Percentiles rank a stretch among this genome's conserved stretches.
These are phyloP conservation scores for Autographa gamma DNA, from an alignment of 2,888 invertebrate species.

Conservation along the genomic window DNA sequence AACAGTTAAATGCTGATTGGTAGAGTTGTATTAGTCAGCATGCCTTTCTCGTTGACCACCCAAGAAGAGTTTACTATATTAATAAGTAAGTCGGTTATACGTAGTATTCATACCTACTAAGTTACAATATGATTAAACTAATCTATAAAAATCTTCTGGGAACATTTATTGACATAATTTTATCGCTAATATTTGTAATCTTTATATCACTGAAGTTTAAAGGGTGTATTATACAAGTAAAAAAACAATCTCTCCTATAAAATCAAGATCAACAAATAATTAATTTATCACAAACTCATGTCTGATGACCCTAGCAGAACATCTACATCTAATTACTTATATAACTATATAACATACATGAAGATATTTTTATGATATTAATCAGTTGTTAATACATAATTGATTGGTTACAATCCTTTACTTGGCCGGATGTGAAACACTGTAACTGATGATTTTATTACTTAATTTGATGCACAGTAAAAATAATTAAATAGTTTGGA, in stretches of 20 bases:
- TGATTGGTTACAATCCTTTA: slow-evolving; percentile 38
- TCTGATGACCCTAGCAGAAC: slow-evolving; percentile 43
- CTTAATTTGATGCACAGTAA: slow-evolving; percentile 28
- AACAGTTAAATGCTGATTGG: too few relatives aligned
- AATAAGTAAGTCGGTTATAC: too few relatives aligned
- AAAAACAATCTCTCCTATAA: not conserved
- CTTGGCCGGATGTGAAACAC: slow-evolving; percentile 12
- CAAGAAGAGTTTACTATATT: not conserved
- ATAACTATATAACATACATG: slow-evolving; percentile 28
- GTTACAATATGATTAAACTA: too few relatives aligned
- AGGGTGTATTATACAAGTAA: too few relatives aligned
- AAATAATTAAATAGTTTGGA: slow-evolving; percentile 9
- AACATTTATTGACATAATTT: too few relatives aligned
- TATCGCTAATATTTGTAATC: too few relatives aligned
- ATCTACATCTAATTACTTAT: slow-evolving; percentile 18
- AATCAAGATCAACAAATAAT: not conserved
- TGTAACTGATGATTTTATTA: slow-evolving; percentile 32
- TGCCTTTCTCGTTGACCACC: too few relatives aligned
- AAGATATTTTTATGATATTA: slow-evolving; percentile 51
- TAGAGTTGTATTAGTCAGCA: too few relatives aligned
- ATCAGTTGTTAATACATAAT: slow-evolving; percentile 47
- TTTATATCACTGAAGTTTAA: too few relatives aligned
- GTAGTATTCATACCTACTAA: too few relatives aligned
- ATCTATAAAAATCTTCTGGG: too few relatives aligned
- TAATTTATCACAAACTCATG: not conserved